These are phyloP conservation scores for Phytoseiulus persimilis DNA, from an alignment of 2,888 invertebrate species.

Conservation along the genomic window DNA sequence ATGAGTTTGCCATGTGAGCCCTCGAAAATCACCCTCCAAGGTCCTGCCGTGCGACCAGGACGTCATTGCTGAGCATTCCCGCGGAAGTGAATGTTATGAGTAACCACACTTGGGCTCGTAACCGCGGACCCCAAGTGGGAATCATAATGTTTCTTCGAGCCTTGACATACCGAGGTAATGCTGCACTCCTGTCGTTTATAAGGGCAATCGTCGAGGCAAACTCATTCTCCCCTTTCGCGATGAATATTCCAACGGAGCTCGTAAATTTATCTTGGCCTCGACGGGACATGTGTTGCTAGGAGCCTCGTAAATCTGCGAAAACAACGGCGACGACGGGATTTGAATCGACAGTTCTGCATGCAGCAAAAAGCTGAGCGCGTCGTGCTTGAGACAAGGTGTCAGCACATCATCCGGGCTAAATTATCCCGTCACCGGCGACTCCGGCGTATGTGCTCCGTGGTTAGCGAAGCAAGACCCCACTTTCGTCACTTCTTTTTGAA, in stretches of 20 bases:
- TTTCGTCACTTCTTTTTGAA: neutral
- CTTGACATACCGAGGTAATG: neutral
- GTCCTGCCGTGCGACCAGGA: neutral
- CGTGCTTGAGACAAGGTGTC: neutral
- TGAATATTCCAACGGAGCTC: neutral
- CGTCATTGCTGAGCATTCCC: neutral
- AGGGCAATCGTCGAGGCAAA: neutral
- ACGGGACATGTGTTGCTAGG: no score
- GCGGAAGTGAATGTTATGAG: neutral
- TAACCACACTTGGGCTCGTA: neutral
- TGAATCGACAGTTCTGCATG: no score
- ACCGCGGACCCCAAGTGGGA: neutral
- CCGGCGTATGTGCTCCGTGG: neutral
- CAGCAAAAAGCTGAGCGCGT: neutral
- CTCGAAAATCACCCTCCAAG: no score
- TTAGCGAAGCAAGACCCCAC: neutral
- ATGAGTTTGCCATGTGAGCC: neutral
- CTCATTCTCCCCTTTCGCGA: neutral
- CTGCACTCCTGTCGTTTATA: neutral
- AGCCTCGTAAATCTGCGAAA: no score
- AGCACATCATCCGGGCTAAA: neutral
- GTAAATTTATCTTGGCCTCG: neutral
- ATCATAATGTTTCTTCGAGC: neutral
- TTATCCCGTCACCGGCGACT: neutral
- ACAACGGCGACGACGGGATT: no score